Percentiles rank a stretch among this genome's conserved stretches.
Conservation (phyloP, 2,888 invertebrate species). For the Scaptomyza tumidula region DNA sequence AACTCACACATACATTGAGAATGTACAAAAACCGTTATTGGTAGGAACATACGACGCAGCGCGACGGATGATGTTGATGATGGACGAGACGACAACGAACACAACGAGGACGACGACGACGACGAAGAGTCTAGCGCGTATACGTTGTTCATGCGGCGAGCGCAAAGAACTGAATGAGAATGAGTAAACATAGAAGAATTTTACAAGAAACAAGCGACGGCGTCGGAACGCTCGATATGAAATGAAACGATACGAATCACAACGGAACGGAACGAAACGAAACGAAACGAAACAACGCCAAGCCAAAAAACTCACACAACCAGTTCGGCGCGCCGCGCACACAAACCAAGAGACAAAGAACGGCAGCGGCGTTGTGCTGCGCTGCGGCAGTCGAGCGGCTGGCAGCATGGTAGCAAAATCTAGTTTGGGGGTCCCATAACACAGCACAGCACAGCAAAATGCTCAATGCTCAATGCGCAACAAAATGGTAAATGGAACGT, state of each 20-base stretch:
- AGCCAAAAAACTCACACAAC: slow-evolving; percentile 75
- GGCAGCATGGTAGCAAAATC: slow-evolving; percentile 63
- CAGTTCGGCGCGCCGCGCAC: slow-evolving; percentile 56
- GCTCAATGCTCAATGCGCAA: slow-evolving; percentile 53
- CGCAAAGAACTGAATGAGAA: slow-evolving; percentile 78
- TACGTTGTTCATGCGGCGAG: slow-evolving; percentile 75
- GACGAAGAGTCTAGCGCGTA: slow-evolving; percentile 52
- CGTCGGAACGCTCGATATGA: slow-evolving; percentile 31
- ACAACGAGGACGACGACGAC: slow-evolving; percentile 51
- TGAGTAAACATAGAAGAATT: slow-evolving; percentile 71
- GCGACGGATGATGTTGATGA: slow-evolving; percentile 43
- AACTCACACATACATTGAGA: slow-evolving; percentile 50
- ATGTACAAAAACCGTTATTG: slow-evolving; percentile 53
- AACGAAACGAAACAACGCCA: slow-evolving; percentile 39
- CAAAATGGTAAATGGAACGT: slow-evolving; percentile 66
- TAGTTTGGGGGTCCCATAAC: slow-evolving; percentile 60
- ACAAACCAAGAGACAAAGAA: slow-evolving; percentile 68
- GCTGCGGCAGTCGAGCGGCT: slow-evolving; percentile 12
- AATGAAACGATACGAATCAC: slow-evolving; percentile 30
- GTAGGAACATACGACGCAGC: slow-evolving; percentile 39
- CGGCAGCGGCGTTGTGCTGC: slow-evolving; percentile 22
- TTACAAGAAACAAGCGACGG: slow-evolving; percentile 66
- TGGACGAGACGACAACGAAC: slow-evolving; percentile 53
- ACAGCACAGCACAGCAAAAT: slow-evolving; percentile 35
- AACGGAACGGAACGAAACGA: slow-evolving; percentile 29